Evolutionary conservation across 2,888 invertebrate genomes (phyloP), one percentile per base, ranked within the genome.

Genomic region (Heliconius sara): DNA sequence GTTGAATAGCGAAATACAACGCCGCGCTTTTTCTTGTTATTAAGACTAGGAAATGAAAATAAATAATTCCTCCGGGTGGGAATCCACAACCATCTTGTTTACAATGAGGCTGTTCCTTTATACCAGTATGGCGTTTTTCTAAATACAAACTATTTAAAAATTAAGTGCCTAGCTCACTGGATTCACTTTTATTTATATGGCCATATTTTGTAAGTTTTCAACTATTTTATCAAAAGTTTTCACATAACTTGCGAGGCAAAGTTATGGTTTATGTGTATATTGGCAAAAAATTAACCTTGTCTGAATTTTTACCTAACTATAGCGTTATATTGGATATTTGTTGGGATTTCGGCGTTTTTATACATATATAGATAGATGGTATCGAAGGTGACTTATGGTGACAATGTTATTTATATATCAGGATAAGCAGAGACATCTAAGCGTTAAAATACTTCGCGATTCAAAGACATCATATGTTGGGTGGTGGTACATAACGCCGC

Each of bases 151-250:
- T n/a, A n/a, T n/a, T n/a, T n/a, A n/a, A n/a, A n/a, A n/a, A n/a
- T n/a, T n/a, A n/a, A 34, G 57, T 13, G 34, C 22, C 57, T 34
- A 19, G 27, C 30, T 16, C 1, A n/a, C 2, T 52, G n/a, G n/a
- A 12, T 34, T 34, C 30, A 60, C n/a, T 73, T 57, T 73, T 73
- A 25, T 73, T 60, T 73, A 39, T 60, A 70, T 25, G 34, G 16
- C 60, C 57, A 39, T 73, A 73, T 73, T 39, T 73, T 60, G 60
- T 60, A 60, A 73, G 57, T 73, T 73, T 60, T n/a, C 16, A 73
- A 39, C 73, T 73, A 73, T 60, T 70, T 57, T 60, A 73, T 73
- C 60, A 73, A 73, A 73, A 73, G 73, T 73, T 73, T n/a, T 34
- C 22, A 73, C 60, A 60, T 60, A 60, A 73, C 34, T 60, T 73